These are phyloP conservation scores for Daubentonia madagascariensis DNA, from an alignment of 2,113 vertebrate genomes.

Conservation along the genomic window DNA sequence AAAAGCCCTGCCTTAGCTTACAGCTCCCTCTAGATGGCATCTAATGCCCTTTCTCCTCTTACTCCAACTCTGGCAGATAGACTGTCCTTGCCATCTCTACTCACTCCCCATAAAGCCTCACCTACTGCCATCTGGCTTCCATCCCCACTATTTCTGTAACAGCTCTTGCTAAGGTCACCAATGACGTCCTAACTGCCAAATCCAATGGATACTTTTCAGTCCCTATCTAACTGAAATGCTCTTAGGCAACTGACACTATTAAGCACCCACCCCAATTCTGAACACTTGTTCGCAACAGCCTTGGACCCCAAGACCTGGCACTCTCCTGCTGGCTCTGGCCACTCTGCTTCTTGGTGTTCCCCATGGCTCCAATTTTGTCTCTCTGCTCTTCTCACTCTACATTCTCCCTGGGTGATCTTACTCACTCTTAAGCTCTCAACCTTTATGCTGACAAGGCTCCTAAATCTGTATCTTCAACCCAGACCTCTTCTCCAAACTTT, in stretches of 20 bases:
- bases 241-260: slow-evolving; percentile 30
- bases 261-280: neutral
- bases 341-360: neutral
- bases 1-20: neutral
- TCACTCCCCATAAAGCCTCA: slow-evolving; percentile 53
- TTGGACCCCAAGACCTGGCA: neutral
- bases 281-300: neutral
- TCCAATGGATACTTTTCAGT: slow-evolving; percentile 46
- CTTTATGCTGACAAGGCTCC: neutral
- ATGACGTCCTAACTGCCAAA: slow-evolving; percentile 61
- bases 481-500: neutral
- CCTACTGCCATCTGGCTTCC: slow-evolving; percentile 58
- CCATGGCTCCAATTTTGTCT: neutral
- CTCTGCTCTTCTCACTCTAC: neutral
- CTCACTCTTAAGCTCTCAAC: neutral
- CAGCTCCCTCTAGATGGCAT: slow-evolving; percentile 49
- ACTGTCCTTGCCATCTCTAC: neutral
- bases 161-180: slow-evolving; percentile 68
- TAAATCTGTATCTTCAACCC: neutral
- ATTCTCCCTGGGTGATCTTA: neutral
- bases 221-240: slow-evolving; percentile 48
- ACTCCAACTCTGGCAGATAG: neutral
- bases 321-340: neutral
- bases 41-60: neutral
- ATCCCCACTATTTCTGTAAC: slow-evolving; percentile 63